Evolutionary conservation across 2,888 invertebrate genomes (phyloP).

Genomic region (Congeria kusceri): DNA sequence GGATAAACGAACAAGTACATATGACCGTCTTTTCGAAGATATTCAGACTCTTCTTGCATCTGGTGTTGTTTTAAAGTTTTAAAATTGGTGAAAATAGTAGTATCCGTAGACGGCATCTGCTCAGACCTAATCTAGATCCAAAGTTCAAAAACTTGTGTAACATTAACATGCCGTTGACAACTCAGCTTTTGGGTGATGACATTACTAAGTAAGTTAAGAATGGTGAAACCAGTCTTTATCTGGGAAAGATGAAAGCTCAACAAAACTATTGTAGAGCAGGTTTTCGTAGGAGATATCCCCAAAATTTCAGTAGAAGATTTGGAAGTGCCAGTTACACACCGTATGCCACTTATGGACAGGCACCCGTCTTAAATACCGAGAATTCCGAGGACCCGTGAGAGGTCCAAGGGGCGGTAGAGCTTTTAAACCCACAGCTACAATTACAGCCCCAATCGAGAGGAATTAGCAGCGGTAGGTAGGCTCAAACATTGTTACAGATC

Average conservation of each 20-base stretch:
- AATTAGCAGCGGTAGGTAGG: conserved; percentile 17
- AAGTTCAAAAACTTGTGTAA: conserved; percentile 20
- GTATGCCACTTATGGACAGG: no score
- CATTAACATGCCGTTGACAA: conserved; percentile 10
- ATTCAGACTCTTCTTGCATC: conserved; percentile 19
- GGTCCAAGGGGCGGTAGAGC: neutral
- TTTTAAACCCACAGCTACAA: neutral
- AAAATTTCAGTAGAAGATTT: neutral
- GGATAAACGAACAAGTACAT: conserved; percentile 10
- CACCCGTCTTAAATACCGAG: neutral
- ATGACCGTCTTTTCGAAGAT: conserved; percentile 15
- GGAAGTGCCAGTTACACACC: neutral
- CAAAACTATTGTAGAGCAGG: neutral
- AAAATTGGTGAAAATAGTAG: neutral
- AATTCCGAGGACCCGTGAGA: conserved; percentile 3
- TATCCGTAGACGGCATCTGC: conserved; percentile 11
- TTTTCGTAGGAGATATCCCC: neutral
- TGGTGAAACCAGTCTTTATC: conserved; percentile 9
- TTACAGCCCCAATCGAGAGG: conserved; percentile 5
- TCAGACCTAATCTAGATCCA: conserved; percentile 6
- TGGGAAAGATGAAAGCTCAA: neutral
- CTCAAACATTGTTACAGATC: neutral
- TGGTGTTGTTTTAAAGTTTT: conserved; percentile 12
- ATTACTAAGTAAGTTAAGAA: conserved; percentile 11
- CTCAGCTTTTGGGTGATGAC: conserved; percentile 4